Conservation (phyloP, 2,888 invertebrate genomes). For the Volucella inflata region DNA sequence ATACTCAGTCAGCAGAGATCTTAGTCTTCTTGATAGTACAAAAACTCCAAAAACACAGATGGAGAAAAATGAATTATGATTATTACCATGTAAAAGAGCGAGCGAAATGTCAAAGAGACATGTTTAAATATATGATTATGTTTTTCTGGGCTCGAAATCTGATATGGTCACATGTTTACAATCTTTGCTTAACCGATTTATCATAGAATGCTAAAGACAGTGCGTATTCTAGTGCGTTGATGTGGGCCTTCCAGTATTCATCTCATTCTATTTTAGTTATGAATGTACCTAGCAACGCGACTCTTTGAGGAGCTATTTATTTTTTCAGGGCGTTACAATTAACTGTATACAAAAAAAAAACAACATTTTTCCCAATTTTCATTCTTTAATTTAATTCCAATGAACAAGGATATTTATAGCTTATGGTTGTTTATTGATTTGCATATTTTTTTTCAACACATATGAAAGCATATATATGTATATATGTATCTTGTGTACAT, state of each 20-base stretch:
- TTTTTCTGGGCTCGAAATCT: constrained; percentile 83
- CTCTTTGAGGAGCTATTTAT: constrained; percentile 64
- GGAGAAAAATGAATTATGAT: constrained; percentile 84
- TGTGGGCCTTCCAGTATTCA: constrained; percentile 72
- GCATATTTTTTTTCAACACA: too few relatives aligned
- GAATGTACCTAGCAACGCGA: constrained; percentile 58
- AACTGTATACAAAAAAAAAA: constrained; percentile 24
- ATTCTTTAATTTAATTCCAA: constrained; percentile 60
- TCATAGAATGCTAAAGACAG: constrained; percentile 74
- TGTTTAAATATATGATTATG: constrained; percentile 84
- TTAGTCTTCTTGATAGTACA: constrained; percentile 71
- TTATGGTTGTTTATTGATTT: too few relatives aligned
- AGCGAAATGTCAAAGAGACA: constrained; percentile 84
- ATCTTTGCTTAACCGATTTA: constrained; percentile 75
- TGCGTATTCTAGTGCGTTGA: constrained; percentile 70
- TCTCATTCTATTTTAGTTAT: constrained; percentile 61
- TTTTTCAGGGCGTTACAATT: constrained; percentile 60
- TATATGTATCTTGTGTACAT: too few relatives aligned
- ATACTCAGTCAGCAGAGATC: constrained; percentile 67
- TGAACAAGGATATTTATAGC: constrained; percentile 48
- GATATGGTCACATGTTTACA: constrained; percentile 80
- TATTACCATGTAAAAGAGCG: constrained; percentile 84
- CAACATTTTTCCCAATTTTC: constrained; percentile 59
- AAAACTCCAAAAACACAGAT: constrained; percentile 66
- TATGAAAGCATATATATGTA: too few relatives aligned